A percentile compares a stretch with the other conserved stretches of the same genome.
These are phyloP conservation scores for Aphelocoma californica DNA, from an alignment of 2,797 vertebrate genomes.

Conservation along the genomic window DNA sequence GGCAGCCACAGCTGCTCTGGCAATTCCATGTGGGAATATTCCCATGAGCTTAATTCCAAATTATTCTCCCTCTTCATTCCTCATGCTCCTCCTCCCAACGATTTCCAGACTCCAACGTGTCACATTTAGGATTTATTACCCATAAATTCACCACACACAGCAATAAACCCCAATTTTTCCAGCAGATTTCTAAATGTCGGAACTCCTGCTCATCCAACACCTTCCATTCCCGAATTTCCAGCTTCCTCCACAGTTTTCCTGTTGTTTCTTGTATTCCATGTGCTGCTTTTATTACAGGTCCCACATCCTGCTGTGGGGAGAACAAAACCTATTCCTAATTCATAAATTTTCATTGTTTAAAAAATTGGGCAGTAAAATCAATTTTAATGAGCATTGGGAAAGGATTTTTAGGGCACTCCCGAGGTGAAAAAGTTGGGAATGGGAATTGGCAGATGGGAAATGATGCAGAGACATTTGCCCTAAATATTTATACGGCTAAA, in stretches of 20 bases:
- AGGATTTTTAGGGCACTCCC: background rate
- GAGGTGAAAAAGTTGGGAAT: background rate
- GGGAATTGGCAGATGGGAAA: slow-evolving; percentile 3
- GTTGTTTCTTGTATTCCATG: background rate
- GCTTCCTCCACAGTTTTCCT: background rate
- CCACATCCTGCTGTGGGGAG: background rate
- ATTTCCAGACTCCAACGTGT: too few relatives aligned
- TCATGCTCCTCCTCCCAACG: accelerated
- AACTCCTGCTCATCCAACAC: background rate
- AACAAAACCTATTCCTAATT: background rate
- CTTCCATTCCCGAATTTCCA: background rate
- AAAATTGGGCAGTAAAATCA: slow-evolving; percentile 19
- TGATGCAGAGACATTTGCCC: background rate
- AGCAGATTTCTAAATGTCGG: accelerated
- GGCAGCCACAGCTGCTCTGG: background rate
- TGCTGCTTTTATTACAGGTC: background rate
- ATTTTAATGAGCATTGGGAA: slow-evolving; percentile 32
- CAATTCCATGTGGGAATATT: background rate
- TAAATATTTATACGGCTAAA: slow-evolving; percentile 37
- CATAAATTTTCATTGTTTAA: background rate
- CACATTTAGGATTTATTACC: accelerated
- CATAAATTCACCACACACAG: background rate
- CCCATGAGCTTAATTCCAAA: background rate
- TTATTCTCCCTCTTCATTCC: background rate
- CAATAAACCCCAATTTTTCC: background rate